phyloP scores from a whole-genome alignment of 2,888 invertebrate species.

The Agonum fuliginosum region DNA sequence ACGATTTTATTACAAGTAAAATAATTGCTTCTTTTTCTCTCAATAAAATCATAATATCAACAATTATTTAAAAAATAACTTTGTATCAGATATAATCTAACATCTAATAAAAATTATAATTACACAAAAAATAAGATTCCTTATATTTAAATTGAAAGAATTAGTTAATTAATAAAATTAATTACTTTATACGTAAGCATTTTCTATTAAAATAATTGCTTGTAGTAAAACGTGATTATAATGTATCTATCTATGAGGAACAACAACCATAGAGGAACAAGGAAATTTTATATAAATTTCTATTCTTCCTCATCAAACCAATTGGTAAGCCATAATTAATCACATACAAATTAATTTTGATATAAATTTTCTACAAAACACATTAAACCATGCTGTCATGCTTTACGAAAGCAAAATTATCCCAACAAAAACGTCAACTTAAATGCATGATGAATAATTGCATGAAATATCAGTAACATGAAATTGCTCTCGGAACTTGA shows the following conservation, averaged over 20 bases:
- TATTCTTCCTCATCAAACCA: not conserved
- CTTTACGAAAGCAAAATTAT: too few species aligned
- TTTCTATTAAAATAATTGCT: not conserved
- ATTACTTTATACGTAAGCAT: not conserved
- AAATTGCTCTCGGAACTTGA: constrained; percentile 19
- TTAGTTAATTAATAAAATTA: not conserved
- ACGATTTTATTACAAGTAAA: not conserved
- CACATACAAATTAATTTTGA: not conserved
- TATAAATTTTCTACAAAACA: not conserved
- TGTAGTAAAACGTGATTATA: not conserved
- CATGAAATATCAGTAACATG: constrained; percentile 15
- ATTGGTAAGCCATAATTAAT: not conserved
- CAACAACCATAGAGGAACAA: constrained; percentile 17
- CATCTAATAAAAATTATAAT: not conserved
- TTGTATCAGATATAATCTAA: too few species aligned
- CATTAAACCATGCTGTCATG: not conserved
- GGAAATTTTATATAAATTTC: not conserved
- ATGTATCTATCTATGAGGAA: not conserved
- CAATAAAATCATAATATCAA: not conserved
- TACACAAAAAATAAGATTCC: not conserved
- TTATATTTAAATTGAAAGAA: not conserved
- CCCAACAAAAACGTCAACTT: not conserved
- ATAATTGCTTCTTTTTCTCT: not conserved
- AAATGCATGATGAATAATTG: constrained; percentile 11
- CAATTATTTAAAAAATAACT: too few species aligned